Base-by-base conservation (phyloP, 2,797 vertebrate species). In the Hipposideros larvatus region DNA sequence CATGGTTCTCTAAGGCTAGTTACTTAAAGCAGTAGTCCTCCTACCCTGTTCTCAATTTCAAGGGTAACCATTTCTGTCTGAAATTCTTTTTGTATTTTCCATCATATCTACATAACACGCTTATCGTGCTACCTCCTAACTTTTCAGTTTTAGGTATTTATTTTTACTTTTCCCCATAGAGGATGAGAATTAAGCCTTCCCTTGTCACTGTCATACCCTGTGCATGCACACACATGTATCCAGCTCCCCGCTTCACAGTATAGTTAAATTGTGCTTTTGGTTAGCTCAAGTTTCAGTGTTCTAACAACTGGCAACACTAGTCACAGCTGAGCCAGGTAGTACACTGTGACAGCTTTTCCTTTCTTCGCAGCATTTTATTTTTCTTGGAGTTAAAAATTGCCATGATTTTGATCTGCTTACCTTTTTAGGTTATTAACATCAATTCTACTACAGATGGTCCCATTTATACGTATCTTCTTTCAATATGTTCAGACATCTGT, bases 301-400 rank as follows among this genome's bases (percentile, higher is more conserved):
- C 87, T 80, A 46, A 85, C 65, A 96, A 55, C 46, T 46, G 34
- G 41, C 41, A 91, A 63, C 57, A 24, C 15, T 19, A 41, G 75
- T 82, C 92, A 61, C 61, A 87, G 15, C 68, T 21, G 78, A 91
- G 34, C 31, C 34, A n/a, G 13, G 18, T 63, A 37, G 16, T 66
- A 2, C 11, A 4, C 87, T 94, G 18, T 13, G 43, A 83, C 71
- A 43, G 11, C 19, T 90, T 96, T 93, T 93, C 31, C 61, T 90
- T 73, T 59, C 46, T 63, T 11, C 34, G 8, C 0, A 61, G 11
- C 46, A 66, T 66, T 96, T 90, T 94, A 28, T 95, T 92, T 93
- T 95, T 57, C 61, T 22, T 83, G 13, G 57, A 75, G 53, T 91
- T 97, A 68, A 80, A 95, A 90, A 63, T 53, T 90, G 43, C 55